Percentiles rank a stretch among this genome's conserved stretches.
Evolutionary conservation across 2,113 vertebrate species (phyloP).

Genomic region (Bambusicola thoracicus): DNA sequence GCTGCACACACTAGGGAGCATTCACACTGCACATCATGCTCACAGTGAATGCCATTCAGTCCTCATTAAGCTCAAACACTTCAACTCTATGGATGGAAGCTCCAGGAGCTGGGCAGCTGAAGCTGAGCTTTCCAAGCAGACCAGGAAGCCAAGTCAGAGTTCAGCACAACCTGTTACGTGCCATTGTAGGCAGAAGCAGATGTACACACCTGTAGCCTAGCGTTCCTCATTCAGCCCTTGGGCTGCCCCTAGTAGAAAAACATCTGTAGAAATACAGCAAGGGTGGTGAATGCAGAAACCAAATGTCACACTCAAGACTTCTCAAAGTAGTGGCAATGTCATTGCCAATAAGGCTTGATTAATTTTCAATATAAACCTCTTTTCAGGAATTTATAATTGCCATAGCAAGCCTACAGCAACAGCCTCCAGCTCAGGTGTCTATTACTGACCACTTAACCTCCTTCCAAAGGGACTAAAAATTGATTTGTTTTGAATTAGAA

Average conservation of each 20-base stretch:
- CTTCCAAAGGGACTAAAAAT: not conserved
- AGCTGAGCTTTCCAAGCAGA: not conserved
- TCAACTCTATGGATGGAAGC: not conserved
- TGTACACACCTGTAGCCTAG: fast-evolving
- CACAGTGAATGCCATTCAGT: not conserved
- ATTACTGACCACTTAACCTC: too few species aligned
- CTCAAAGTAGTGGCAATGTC: not conserved
- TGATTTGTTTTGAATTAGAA: not conserved
- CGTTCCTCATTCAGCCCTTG: not conserved
- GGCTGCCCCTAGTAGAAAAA: not conserved
- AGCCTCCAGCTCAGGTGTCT: not conserved
- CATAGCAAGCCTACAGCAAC: not conserved
- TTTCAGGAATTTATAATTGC: not conserved
- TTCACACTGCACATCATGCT: fast-evolving
- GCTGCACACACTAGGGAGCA: not conserved
- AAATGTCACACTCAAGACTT: not conserved
- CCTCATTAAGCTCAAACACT: not conserved
- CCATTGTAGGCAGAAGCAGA: not conserved
- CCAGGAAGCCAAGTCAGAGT: not conserved
- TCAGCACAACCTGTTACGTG: not conserved
- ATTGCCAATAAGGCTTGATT: not conserved
- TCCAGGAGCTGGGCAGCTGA: not conserved
- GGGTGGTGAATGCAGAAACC: not conserved
- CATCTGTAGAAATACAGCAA: not conserved
- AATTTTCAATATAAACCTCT: not conserved